Evolutionary conservation across 2,113 vertebrate species (phyloP).

Genomic region (Rhadina sibilatrix): DNA sequence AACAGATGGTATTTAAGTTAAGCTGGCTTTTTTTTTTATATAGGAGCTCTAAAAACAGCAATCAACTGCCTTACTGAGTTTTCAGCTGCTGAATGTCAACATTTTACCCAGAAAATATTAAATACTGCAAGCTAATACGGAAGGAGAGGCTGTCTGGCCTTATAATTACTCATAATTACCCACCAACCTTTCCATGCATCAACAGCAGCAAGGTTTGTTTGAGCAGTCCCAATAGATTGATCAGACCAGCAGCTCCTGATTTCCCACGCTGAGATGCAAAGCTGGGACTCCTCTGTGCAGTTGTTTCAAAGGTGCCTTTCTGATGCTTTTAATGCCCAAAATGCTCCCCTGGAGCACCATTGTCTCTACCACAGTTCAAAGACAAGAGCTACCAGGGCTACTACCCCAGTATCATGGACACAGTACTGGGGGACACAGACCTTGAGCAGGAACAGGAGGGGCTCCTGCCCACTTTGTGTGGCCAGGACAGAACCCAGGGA

Average conservation of each 20-base stretch:
- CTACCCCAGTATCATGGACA: rapidly evolving
- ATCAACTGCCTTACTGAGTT: constrained; percentile 33
- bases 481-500: background rate
- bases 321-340: background rate
- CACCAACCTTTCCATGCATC: background rate
- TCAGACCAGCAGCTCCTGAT: background rate
- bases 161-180: constrained; percentile 39
- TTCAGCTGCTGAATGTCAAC: constrained; percentile 29
- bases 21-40: constrained; percentile 21
- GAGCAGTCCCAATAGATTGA: background rate
- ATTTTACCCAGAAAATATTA: constrained; percentile 44
- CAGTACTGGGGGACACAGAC: background rate
- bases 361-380: rapidly evolving
- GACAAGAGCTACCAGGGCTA: background rate
- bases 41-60: constrained; percentile 61
- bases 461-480: background rate
- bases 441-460: background rate
- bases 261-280: rapidly evolving
- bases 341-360: background rate
- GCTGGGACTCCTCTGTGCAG: rapidly evolving
- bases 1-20: constrained; percentile 69
- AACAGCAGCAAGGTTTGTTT: background rate
- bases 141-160: constrained; percentile 19
- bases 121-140: constrained; percentile 38
- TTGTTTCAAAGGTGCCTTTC: background rate